phyloP scores from a whole-genome alignment of 2,888 invertebrate genomes.

The Zaprionus obscuricornis region DNA sequence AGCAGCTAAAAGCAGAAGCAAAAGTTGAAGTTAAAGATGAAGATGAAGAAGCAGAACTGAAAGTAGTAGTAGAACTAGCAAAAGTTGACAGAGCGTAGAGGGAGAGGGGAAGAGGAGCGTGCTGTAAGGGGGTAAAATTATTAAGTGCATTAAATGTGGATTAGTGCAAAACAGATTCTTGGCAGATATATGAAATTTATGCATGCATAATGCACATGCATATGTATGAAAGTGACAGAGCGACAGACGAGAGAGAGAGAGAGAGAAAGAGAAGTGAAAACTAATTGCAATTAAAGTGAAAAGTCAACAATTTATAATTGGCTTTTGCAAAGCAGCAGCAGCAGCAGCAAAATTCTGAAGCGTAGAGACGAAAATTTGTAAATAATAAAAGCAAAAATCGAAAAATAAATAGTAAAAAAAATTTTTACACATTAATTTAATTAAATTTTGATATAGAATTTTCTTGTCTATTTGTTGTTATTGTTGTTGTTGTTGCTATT shows the following conservation, averaged over 20 bases:
- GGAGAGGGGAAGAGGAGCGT: not conserved
- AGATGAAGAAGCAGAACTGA: not conserved
- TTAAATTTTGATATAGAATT: no score
- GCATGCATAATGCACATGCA: conserved; percentile 4
- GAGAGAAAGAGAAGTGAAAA: no score
- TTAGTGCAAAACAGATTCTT: conserved; percentile 43
- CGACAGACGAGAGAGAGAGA: no score
- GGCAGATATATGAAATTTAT: conserved; percentile 20
- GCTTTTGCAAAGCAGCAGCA: conserved; percentile 2
- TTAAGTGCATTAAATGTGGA: conserved; percentile 64
- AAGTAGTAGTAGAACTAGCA: not conserved
- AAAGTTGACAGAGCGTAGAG: no score
- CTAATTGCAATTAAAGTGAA: conserved; percentile 25
- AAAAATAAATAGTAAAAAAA: no score
- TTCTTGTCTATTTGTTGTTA: no score
- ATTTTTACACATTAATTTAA: no score
- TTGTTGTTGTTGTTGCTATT: no score
- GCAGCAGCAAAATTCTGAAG: no score
- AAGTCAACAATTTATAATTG: conserved; percentile 29
- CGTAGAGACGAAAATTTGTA: no score
- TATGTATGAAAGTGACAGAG: not conserved
- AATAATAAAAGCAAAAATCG: no score
- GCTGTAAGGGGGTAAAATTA: conserved; percentile 18
- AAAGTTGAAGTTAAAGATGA: not conserved
- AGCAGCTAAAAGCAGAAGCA: conserved; percentile 9